phyloP scores from a whole-genome alignment of 53 echinoderm and acorn worm genomes.

The Actinopyga echinites region DNA sequence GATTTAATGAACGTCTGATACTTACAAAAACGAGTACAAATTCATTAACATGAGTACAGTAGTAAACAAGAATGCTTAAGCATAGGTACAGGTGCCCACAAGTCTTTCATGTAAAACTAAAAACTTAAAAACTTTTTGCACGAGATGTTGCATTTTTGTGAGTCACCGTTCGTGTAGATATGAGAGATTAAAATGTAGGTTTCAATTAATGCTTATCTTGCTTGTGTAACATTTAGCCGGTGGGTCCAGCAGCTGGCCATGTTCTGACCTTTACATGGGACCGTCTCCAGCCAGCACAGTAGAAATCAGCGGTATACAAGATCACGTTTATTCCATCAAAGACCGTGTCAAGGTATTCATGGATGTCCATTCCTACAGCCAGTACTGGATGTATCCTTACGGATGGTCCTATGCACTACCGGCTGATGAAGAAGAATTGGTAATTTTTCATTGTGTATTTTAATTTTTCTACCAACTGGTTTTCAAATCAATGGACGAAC shows the following conservation, averaged over 20 bases:
- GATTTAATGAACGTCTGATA: too few species aligned
- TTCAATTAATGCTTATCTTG: not conserved
- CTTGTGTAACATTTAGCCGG: constrained; percentile 1
- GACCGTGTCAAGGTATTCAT: constrained; percentile 52
- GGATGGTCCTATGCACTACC: not conserved
- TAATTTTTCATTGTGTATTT: not conserved
- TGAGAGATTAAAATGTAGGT: not conserved
- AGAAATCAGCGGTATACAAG: constrained; percentile 44
- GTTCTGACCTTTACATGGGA: constrained; percentile 52
- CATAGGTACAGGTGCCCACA: too few species aligned
- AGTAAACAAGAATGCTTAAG: too few species aligned
- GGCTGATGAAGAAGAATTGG: not conserved
- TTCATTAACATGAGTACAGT: too few species aligned
- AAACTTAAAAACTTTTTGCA: too few species aligned
- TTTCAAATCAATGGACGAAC: too few species aligned
- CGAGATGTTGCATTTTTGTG: too few species aligned
- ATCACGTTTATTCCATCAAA: constrained; percentile 21
- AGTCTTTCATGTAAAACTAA: too few species aligned
- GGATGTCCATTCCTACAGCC: constrained; percentile 69
- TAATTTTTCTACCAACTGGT: not conserved
- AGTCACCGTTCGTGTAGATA: not conserved
- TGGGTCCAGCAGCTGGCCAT: constrained; percentile 49
- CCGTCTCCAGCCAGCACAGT: constrained; percentile 32
- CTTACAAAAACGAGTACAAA: too few species aligned
- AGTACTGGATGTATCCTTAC: constrained; percentile 61